A percentile compares a stretch with the other conserved stretches of the same genome.
Conservation (phyloP, 2,113 vertebrate genomes). For the Malurus alboscapulatus region DNA sequence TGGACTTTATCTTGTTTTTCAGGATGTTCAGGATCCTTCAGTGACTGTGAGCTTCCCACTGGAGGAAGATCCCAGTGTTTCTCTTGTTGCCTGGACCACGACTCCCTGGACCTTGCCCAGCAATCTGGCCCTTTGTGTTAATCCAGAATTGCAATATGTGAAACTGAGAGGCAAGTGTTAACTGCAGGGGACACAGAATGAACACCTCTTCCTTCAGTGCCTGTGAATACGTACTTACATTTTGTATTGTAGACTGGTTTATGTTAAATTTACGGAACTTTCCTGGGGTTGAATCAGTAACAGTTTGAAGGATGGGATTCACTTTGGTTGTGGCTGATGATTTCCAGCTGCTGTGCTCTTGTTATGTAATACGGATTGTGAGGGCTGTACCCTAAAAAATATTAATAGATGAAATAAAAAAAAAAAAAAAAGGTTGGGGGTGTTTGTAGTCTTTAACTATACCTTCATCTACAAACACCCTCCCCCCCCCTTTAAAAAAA, state of each 20-base stretch:
- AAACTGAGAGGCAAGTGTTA: conserved; percentile 86
- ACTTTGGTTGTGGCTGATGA: background rate
- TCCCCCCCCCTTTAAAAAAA: accelerated
- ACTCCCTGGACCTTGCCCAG: conserved; percentile 98
- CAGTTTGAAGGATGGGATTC: background rate
- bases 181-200: background rate
- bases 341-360: background rate
- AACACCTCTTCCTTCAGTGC: background rate
- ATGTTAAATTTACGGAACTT: background rate
- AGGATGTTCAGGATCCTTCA: conserved; percentile 98
- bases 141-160: conserved; percentile 86
- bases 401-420: background rate
- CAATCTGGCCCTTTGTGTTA: conserved; percentile 94
- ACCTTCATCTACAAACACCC: background rate
- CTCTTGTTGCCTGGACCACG: conserved; percentile 95
- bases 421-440: no score
- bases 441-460: background rate
- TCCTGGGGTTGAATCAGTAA: background rate
- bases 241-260: background rate
- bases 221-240: background rate
- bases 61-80: conserved; percentile 80
- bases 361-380: background rate
- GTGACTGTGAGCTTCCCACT: conserved; percentile 91
- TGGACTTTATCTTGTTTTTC: conserved; percentile 1
- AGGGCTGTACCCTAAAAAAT: background rate